phyloP scores from a whole-genome alignment of 2,888 invertebrate species.

The Pollenia labialis region DNA sequence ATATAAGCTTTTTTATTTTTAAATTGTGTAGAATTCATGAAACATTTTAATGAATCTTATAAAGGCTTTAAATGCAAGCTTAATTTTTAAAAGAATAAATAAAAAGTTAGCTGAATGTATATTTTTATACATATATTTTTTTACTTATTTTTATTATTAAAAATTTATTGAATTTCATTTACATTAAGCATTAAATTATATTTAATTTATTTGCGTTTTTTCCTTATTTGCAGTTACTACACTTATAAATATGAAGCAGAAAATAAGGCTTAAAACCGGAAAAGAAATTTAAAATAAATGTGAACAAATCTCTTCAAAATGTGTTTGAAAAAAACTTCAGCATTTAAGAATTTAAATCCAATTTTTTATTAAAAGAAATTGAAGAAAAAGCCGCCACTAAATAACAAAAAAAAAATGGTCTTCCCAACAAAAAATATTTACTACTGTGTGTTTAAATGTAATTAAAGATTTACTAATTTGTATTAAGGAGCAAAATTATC shows the following conservation, averaged over 20 bases:
- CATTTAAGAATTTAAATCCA: neutral
- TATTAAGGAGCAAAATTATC: conserved; percentile 3
- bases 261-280: neutral
- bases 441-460: neutral
- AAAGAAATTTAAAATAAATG: neutral
- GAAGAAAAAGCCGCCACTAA: neutral
- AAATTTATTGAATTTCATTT: no score
- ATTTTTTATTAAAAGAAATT: neutral
- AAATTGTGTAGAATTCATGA: no score
- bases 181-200: neutral
- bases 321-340: neutral
- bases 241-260: conserved; percentile 11
- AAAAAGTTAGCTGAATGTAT: no score
- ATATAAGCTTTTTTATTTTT: no score
- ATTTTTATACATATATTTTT: no score
- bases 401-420: conserved; percentile 16
- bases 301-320: neutral
- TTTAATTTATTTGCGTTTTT: neutral
- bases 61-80: no score
- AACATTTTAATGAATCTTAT: no score
- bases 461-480: neutral
- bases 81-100: no score
- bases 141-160: no score
- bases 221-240: conserved; percentile 29
- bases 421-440: neutral